Evolutionary conservation across 2,113 vertebrate genomes (phyloP), one percentile per base, ranked within the genome.

Genomic region (Neomonachus schauinslandi): DNA sequence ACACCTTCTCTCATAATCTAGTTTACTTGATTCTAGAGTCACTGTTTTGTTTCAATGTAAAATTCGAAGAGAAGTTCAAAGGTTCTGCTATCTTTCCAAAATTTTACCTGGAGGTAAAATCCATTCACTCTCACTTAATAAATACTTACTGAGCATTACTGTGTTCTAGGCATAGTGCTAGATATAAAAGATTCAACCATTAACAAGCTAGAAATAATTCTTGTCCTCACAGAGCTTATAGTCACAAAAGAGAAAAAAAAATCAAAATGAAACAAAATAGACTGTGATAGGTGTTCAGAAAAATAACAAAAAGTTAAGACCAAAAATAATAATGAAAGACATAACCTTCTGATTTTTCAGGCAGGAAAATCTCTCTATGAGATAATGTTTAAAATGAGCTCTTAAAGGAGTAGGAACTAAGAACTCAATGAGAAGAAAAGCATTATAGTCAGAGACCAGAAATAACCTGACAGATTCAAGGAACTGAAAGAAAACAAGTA

Each of bases 401-500:
- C 84, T 76, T 81, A 93, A 79, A 85, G 83, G 51, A 79, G 42
- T 0, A 80, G 55, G n/a, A 90, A 77, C 14, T 51, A 89, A 80
- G 39, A 94, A 94, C 65, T 57, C 16, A 84, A 92, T 46, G 42
- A 61, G 59, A 85, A 91, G 49, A 89, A 95, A 97, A 93, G 28
- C 28, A 95, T 46, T 82, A 11, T 42, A 95, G 42, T 65, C 31
- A 84, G 24, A 93, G 51, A 51, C 28, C 85, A 95, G 36, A 93
- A 96, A 90, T 90, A 97, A 89, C 36, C 6, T 63, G 59, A 24
- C 61, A 71, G 51, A 93, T 82, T 86, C 57, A 80, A 86, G 51
- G 57, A 95, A 96, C 65, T 77, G 57, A 93, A 95, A 86, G 36
- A 92, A 85, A 92, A 74, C 21, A 92, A 72, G 36, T 26, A 91